Evolutionary conservation across 2,888 invertebrate species (phyloP), one percentile per base, ranked within the genome.

Genomic region (Nymphalis c-album): DNA sequence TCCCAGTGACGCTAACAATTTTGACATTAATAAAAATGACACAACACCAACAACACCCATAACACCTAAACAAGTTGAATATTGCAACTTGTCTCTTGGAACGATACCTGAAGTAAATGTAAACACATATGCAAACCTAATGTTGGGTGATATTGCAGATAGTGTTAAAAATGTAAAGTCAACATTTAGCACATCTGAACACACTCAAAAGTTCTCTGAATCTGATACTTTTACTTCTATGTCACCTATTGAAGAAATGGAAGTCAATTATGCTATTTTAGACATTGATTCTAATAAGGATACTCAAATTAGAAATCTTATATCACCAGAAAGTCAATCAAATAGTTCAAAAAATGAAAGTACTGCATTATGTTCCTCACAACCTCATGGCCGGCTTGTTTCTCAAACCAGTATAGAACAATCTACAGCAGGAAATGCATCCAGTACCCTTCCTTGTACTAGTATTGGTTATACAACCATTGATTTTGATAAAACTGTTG

Each of bases 401-500:
- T 86, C 91, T 2, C 91, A 91, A 73, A 78, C 79, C 58, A 90
- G 90, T 69, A 75, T 84, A 35, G 92, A 91, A 22, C 60, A 55
- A 55, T 55, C 53, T 7, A 73, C 80, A 31, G 68, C 74, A 7
- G 64, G 71, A 7, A 72, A 78, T 81, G 60, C 70, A 7, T 31
- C 78, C 4, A 68, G 74, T 17, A 95, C 74, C 95, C 96, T 84
- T 94, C 96, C 71, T 94, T 95, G 63, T 18, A 80, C 83, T 47
- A 83, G 81, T 59, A 93, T 95, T 75, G 96, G 96, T 61, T 98
- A 98, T 82, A 97, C 97, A 10, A 96, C 96, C 1, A 99, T 98
- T 76, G 98, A 98, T 90, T 98, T 98, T 86, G 96, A 98, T 78
- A 97, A 97, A 90, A 98, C 98, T 0, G 96, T 96, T 64, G 98